Percentiles rank a stretch among this genome's conserved stretches.
phyloP scores from a whole-genome alignment of 2,888 invertebrate species.

The Dasypogon diadema region DNA sequence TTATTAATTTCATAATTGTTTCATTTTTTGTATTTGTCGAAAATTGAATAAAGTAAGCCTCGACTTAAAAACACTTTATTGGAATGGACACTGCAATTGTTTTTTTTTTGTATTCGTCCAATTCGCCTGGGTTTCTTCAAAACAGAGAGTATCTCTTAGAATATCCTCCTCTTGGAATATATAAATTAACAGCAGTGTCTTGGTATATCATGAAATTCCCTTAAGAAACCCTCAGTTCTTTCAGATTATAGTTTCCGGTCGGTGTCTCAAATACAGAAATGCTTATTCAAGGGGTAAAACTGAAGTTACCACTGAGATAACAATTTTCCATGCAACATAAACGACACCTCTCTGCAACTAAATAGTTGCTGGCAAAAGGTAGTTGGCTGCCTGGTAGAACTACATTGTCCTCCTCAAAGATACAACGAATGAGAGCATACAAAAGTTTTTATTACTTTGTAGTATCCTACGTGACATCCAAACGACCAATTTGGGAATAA shows the following conservation, averaged over 20 bases:
- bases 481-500: conserved; percentile 57
- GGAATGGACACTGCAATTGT: no score
- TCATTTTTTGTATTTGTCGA: no score
- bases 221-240: background rate
- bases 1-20: no score
- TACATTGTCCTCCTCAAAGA: conserved; percentile 21
- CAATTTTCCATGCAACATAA: conserved; percentile 1
- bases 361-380: conserved; percentile 7
- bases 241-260: background rate
- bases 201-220: background rate
- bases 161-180: no score
- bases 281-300: background rate
- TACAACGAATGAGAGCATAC: background rate
- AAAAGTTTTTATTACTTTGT: conserved; percentile 54
- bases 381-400: background rate
- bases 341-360: conserved; percentile 11
- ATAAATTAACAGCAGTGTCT: background rate
- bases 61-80: no score
- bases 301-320: background rate
- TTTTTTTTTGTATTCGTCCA: no score
- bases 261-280: background rate
- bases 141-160: no score
- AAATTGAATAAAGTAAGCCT: no score
- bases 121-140: no score
- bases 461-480: conserved; percentile 56